Conservation (phyloP, 2,113 vertebrate species). For the Bombycilla garrulus region DNA sequence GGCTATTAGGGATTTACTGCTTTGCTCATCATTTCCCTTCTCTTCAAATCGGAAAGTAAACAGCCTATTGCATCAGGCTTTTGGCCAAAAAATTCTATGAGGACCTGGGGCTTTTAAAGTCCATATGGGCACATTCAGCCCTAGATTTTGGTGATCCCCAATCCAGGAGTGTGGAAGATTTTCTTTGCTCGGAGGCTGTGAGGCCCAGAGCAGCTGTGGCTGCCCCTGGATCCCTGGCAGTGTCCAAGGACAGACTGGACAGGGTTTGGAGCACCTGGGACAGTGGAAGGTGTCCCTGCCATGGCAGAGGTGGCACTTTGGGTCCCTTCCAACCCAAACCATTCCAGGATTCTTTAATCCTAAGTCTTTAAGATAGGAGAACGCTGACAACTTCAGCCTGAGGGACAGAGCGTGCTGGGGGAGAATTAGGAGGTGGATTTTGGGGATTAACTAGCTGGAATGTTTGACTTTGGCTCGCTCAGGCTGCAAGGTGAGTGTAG, state of each 20-base stretch:
- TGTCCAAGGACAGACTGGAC: accelerated
- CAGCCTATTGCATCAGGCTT: not conserved
- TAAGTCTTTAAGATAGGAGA: not conserved
- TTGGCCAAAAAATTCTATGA: not conserved
- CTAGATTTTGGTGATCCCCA: not conserved
- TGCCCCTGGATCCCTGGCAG: not conserved
- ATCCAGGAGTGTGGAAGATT: not conserved
- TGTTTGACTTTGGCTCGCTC: not conserved
- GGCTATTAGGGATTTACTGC: not conserved
- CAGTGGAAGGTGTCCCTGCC: not conserved
- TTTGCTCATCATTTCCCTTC: not conserved
- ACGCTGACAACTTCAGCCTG: not conserved
- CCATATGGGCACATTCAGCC: not conserved
- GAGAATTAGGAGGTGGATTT: not conserved
- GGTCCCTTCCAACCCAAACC: not conserved
- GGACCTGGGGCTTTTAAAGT: not conserved
- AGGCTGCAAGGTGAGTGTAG: not conserved
- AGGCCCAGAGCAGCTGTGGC: not conserved
- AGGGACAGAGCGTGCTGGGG: accelerated
- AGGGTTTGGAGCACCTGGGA: accelerated
- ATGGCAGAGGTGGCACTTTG: not conserved
- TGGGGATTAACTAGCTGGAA: not conserved
- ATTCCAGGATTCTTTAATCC: not conserved
- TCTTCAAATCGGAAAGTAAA: not conserved
- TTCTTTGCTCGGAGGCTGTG: accelerated